Evolutionary conservation across 2,113 vertebrate species (phyloP), one percentile per base, ranked within the genome.

Genomic region (Hyperoodon ampullatus): DNA sequence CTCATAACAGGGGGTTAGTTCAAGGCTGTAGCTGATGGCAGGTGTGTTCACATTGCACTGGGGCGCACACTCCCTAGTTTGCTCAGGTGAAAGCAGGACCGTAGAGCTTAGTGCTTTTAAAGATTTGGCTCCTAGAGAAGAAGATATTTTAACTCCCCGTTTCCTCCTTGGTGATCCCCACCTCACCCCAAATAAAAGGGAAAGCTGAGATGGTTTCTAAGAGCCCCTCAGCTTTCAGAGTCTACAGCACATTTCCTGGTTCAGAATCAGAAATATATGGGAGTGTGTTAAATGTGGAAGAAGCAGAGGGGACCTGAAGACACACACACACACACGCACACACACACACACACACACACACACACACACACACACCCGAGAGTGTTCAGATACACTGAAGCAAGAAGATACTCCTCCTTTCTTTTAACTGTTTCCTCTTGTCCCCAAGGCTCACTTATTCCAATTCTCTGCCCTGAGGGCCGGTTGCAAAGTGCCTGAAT

Each of bases 31-130:
- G 84, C 10, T 0, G 39, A 2, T 0, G 13, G 18, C 3, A 3
- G 30, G 60, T 3, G 13, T 1, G 33, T 12, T 50, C 15, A 3
- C 26, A 3, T 18, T 12, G 1, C 9, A 1, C 24, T 12, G 12
- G 0, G 5, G n/a, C 0, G 9, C 55, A 58, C 55, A 0, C 3
- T 61, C 12, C 15, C n/a, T 9, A 0, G 4, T 65, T 50, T 78
- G 77, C 72, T 71, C 15, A 0, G 0, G 0, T 53, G 21, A 28
- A 23, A 14, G 35, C 10, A 0, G 0, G 2, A 28, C 42, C n/a
- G 4, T 4, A 11, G 33, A 6, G 28, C 13, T 35, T 30, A 5
- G 23, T 28, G 26, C 39, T 71, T n/a, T 55, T 63, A 50, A 39
- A 83, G 61, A 65, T 70, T 65, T 14, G 1, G 8, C 65, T 82